phyloP scores from a whole-genome alignment of 2,888 invertebrate genomes.

The Pandemis cinnamomeana region DNA sequence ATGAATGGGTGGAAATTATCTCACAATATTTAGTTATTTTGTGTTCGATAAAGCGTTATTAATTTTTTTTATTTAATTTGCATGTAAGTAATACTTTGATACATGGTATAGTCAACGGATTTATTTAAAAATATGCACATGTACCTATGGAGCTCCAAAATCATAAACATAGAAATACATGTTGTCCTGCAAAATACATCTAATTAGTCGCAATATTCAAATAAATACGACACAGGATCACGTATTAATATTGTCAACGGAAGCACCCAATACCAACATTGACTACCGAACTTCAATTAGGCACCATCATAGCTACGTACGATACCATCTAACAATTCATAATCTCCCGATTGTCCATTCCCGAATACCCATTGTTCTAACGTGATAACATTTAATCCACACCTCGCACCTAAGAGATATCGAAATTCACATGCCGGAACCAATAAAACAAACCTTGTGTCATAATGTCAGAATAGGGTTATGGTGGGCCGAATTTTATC shows the following conservation, averaged over 20 bases:
- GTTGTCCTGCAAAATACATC: background rate
- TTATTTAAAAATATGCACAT: too few species aligned
- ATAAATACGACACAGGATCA: background rate
- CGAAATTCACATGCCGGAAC: constrained; percentile 5
- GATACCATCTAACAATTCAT: constrained; percentile 2
- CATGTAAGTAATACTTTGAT: too few species aligned
- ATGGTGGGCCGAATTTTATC: constrained; percentile 23
- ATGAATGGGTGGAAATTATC: too few species aligned
- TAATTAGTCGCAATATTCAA: background rate
- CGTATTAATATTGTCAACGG: background rate
- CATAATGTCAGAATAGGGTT: constrained; percentile 3
- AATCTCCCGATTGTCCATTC: background rate
- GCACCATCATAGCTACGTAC: background rate
- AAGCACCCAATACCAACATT: background rate
- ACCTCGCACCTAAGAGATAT: background rate
- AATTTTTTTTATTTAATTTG: too few species aligned
- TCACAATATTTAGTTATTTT: too few species aligned
- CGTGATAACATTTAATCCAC: constrained; percentile 5
- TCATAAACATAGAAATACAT: background rate
- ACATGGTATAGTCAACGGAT: too few species aligned
- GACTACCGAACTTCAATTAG: background rate
- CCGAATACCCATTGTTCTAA: constrained; percentile 8
- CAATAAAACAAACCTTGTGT: constrained; percentile 11
- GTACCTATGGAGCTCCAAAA: too few species aligned
- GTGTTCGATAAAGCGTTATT: too few species aligned